A percentile compares a stretch with the other conserved stretches of the same genome.
phyloP scores from a whole-genome alignment of 2,888 invertebrate genomes.

The Allacma fusca region DNA sequence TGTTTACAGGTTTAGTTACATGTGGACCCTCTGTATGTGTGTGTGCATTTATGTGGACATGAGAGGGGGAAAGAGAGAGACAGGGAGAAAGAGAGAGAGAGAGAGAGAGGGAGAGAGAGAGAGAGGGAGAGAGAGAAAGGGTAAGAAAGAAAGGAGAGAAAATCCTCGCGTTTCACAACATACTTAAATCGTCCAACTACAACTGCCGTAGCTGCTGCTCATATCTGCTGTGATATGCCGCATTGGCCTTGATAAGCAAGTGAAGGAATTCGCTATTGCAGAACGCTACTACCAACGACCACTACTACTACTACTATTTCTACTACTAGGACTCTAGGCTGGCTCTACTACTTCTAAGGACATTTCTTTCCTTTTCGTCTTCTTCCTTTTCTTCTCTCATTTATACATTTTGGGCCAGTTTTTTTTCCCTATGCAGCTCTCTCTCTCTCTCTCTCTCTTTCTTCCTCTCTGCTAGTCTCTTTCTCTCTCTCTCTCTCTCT shows the following conservation, averaged over 20 bases:
- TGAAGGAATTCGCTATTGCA: conserved; percentile 50
- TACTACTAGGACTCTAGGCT: too few relatives aligned
- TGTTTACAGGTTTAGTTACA: too few relatives aligned
- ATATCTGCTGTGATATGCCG: conserved; percentile 49
- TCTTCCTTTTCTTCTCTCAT: not conserved
- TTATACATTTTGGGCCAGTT: not conserved
- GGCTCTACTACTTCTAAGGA: too few relatives aligned
- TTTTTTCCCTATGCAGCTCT: not conserved
- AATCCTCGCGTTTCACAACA: too few relatives aligned
- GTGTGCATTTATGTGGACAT: too few relatives aligned
- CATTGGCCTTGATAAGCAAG: conserved; percentile 55
- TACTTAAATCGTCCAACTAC: too few relatives aligned
- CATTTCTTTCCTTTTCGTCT: conserved; percentile 5
- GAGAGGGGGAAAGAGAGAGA: not conserved
- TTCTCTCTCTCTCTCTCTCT: not conserved
- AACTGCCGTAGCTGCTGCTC: not conserved
- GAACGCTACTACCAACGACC: conserved; percentile 34
- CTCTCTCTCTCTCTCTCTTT: not conserved
- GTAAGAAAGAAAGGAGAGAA: not conserved
- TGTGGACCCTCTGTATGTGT: too few relatives aligned
- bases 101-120: not conserved
- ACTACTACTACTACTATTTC: too few relatives aligned
- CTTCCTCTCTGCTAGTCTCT: not conserved
- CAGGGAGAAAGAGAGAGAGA: not conserved
- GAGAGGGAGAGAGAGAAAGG: not conserved